phyloP scores from a whole-genome alignment of 2,888 invertebrate genomes.

The Epistrophella euchroma region DNA sequence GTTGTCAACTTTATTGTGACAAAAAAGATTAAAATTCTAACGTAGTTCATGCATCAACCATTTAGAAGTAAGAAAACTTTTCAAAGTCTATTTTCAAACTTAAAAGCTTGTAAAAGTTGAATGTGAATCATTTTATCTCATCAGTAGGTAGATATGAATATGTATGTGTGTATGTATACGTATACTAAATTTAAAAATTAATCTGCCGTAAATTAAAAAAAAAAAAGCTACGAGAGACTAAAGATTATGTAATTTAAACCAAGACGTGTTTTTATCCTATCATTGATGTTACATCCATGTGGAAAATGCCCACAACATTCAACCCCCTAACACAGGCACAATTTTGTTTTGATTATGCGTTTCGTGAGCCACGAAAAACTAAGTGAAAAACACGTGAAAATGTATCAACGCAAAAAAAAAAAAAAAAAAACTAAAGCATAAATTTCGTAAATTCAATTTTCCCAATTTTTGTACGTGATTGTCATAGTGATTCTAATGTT shows the following conservation, averaged over 20 bases:
- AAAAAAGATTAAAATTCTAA: background rate
- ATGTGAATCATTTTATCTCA: background rate
- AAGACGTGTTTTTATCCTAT: constrained; percentile 39
- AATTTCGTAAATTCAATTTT: constrained; percentile 75
- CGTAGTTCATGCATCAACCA: constrained; percentile 29
- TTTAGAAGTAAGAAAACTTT: background rate
- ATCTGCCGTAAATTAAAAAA: constrained; percentile 14
- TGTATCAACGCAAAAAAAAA: constrained; percentile 35
- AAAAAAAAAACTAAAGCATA: constrained; percentile 44
- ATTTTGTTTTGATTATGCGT: constrained; percentile 15
- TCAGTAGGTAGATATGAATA: background rate
- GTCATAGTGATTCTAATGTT: constrained; percentile 74
- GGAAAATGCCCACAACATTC: constrained; percentile 15
- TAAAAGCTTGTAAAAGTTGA: background rate
- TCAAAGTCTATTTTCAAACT: background rate
- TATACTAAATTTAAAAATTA: constrained; percentile 16
- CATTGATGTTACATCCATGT: constrained; percentile 42
- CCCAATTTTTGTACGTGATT: constrained; percentile 73
- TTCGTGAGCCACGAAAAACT: constrained; percentile 1
- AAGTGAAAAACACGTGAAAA: constrained; percentile 54
- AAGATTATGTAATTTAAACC: constrained; percentile 47
- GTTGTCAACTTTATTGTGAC: background rate
- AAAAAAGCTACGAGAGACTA: background rate
- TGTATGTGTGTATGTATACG: too few species aligned
- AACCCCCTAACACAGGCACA: background rate